Conservation (phyloP, 1,140 invertebrate genomes). For the Octopus sinensis region DNA sequence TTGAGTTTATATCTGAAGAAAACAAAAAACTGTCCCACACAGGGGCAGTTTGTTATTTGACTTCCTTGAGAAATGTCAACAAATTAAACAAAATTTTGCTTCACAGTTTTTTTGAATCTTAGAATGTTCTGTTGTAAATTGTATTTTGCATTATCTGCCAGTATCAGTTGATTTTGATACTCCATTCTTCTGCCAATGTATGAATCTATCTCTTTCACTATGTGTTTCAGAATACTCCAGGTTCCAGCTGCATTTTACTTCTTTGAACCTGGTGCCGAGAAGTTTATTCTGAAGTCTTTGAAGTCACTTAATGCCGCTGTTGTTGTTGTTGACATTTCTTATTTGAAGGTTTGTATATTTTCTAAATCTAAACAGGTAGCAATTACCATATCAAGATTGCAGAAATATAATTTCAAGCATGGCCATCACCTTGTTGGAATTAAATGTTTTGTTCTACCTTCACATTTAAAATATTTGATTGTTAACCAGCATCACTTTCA, state of each 20-base stretch:
- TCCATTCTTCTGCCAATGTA: too few species aligned
- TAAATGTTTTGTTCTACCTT: background rate
- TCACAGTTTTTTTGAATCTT: too few species aligned
- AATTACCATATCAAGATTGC: background rate
- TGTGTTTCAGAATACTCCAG: slow-evolving; percentile 20
- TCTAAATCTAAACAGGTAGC: background rate
- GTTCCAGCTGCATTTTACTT: slow-evolving; percentile 17
- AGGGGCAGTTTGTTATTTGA: too few species aligned
- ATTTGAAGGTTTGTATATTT: slow-evolving; percentile 7
- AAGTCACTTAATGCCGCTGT: slow-evolving; percentile 11
- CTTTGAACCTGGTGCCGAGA: slow-evolving; percentile 14
- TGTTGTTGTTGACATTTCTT: slow-evolving; percentile 10
- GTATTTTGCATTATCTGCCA: too few species aligned
- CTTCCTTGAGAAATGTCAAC: too few species aligned
- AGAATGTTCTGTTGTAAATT: too few species aligned
- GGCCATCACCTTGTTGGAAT: background rate
- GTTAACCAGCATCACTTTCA: background rate
- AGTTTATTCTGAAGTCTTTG: slow-evolving; percentile 11
- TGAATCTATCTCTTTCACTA: too few species aligned
- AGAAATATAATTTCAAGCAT: background rate
- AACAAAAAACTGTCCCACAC: too few species aligned
- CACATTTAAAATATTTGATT: background rate
- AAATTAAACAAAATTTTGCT: too few species aligned
- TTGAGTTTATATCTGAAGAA: too few species aligned
- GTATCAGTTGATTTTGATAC: too few species aligned